phyloP scores from a whole-genome alignment of 2,113 vertebrate genomes.

The Onychostruthus taczanowskii region DNA sequence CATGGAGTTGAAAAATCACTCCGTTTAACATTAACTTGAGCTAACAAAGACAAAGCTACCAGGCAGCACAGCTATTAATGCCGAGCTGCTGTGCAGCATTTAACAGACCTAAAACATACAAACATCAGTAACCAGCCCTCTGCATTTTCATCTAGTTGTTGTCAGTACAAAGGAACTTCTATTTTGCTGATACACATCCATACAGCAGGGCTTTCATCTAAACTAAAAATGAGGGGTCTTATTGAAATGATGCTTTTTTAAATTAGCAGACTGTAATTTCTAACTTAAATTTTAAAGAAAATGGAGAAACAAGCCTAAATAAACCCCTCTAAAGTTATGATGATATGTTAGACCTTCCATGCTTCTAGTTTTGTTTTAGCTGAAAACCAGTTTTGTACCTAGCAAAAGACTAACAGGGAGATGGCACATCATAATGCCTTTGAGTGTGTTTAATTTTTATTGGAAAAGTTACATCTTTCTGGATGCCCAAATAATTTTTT shows the following conservation, averaged over 20 bases:
- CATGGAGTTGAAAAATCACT: background rate
- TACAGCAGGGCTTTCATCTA: background rate
- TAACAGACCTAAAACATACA: background rate
- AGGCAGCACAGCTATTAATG: background rate
- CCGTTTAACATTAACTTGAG: background rate
- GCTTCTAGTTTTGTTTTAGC: background rate
- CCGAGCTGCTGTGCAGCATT: rapidly evolving
- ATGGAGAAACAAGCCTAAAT: background rate
- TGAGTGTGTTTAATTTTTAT: background rate
- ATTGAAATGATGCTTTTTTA: background rate
- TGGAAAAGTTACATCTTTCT: background rate
- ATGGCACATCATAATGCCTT: background rate
- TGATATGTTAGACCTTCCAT: background rate
- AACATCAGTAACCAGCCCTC: background rate
- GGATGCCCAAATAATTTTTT: background rate
- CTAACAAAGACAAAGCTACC: background rate
- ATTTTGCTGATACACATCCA: background rate
- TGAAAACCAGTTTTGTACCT: background rate
- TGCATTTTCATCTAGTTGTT: background rate
- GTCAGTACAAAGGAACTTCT: background rate
- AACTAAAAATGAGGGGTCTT: background rate
- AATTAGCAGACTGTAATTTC: background rate
- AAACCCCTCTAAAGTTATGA: background rate
- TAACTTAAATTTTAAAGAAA: background rate
- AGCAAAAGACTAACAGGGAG: background rate